These are phyloP conservation scores for Anniella stebbinsi DNA, from an alignment of 2,797 vertebrate genomes.

Conservation along the genomic window DNA sequence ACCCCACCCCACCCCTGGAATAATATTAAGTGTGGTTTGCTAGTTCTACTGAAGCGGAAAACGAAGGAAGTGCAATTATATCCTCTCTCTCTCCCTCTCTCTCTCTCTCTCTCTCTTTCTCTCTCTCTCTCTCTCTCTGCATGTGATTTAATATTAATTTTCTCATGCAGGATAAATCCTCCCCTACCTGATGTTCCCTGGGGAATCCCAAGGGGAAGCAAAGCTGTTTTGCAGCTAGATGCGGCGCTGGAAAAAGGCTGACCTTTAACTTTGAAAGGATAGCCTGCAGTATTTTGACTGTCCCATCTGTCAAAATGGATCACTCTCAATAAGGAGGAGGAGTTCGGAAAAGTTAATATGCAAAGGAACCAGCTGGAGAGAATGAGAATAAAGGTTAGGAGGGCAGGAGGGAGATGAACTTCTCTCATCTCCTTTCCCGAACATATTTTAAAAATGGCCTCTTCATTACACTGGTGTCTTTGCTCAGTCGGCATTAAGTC, in stretches of 20 bases:
- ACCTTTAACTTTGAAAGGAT: slow-evolving; percentile 52
- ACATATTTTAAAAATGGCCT: not conserved
- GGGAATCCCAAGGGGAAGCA: not conserved
- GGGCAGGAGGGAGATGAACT: not conserved
- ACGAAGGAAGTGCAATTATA: not conserved
- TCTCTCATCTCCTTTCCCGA: not conserved
- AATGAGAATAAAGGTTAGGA: not conserved
- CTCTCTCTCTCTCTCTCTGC: not conserved
- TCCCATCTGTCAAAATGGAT: slow-evolving; percentile 59
- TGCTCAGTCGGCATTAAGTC: not conserved
- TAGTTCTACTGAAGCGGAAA: not conserved
- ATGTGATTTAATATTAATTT: slow-evolving; percentile 28
- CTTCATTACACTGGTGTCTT: not conserved
- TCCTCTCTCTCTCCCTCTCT: not conserved
- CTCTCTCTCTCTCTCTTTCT: not conserved
- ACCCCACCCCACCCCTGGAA: too few relatives aligned
- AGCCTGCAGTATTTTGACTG: slow-evolving; percentile 44
- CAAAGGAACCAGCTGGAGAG: slow-evolving; percentile 40
- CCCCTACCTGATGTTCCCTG: slow-evolving; percentile 13
- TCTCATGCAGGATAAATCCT: slow-evolving; percentile 9
- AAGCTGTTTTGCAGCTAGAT: not conserved
- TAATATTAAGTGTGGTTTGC: not conserved
- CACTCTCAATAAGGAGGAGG: slow-evolving; percentile 42
- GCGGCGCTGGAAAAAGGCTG: not conserved
- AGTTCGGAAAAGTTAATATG: slow-evolving; percentile 45